Base-by-base conservation (phyloP, 2,797 vertebrate species). In the Eleutherodactylus coqui region DNA sequence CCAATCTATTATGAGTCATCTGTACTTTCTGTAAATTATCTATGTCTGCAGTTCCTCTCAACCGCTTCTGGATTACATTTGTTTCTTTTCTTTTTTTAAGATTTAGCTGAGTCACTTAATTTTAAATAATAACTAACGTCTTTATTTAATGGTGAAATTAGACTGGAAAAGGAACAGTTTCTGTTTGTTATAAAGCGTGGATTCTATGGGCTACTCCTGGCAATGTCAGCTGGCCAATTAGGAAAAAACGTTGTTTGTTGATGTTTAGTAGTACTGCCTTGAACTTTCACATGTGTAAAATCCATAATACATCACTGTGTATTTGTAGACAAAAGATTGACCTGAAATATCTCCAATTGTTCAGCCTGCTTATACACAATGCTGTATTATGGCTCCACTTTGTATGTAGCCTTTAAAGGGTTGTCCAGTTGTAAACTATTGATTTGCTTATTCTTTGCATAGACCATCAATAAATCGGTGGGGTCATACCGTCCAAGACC, bases 1-100 rank as follows among this genome's bases (percentile, higher is more conserved):
- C 27, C 21, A 72, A 43, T 73, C 69, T 45, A 70, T 69, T 17
- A 67, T 70, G 69, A 73, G 69, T 73, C 36, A 43, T 72, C 10
- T 72, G 69, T 43, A 72, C 69, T 72, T 72, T 72, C 69, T n/a
- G 38, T 43, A 43, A 72, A 72, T 21, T 72, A 72, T 38, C 69
- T 24, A n/a, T 72, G 21, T 27, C 69, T 73, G 69, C 41, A 45
- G 43, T 73, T 73, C 69, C 69, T 73, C 69, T 45, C 19, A 64
- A 14, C 27, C 60, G 0, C 19, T n/a, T 41, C 4, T 27, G 13
- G 69, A 73, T 27, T 73, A 27, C 24, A 73, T 45, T 73, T 73
- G 24, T 43, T 43, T 14, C 38, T 43, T 11, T 43, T 14, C 38
- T 43, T 11, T 16, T 36, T 69, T 69, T 36, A 8, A 19, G 64